Evolutionary conservation across 2,888 invertebrate species (phyloP), one percentile per base, ranked within the genome.

Genomic region (Perdita meconis): DNA sequence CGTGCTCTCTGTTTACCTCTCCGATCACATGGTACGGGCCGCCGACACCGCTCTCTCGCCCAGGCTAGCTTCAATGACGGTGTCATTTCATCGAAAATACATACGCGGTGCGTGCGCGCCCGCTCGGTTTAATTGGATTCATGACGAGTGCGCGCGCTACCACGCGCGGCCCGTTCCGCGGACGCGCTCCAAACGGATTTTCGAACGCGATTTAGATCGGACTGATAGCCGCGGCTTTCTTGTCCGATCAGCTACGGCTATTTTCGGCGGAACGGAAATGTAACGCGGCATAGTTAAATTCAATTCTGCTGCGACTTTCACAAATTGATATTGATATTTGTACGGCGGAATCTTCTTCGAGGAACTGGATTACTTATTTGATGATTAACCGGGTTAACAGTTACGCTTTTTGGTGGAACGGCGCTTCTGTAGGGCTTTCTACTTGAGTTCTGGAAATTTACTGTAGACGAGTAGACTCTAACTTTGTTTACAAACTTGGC

Each of bases 1-100:
- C 92, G 92, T 92, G 92, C 90, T 92, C 87, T n/a, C 88, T 92
- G 90, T 92, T 91, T 91, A 91, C 91, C 88, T 87, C 86, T 78
- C 81, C 81, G 76, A 85, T 89, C 88, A 83, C 89, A 87, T 88
- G 83, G 83, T 76, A 57, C 72, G 79, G 63, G 69, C 69, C 71
- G 73, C 60, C 71, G 69, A 59, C 44, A 36, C 19, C 66, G 55
- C 66, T 57, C n/a, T n/a, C n/a, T n/a, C n/a, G 61, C 42, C 66
- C 47, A 36, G 34, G 13, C 55, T 22, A 50, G 64, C 42, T 44
- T 66, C 57, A 57, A 57, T 75, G 71, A 61, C 79, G 63, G 51
- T 68, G 71, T 64, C 73, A 67, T 74, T 71, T 73, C 64, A 75
- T 78, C 69, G 66, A 68, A 68, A 80, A 71, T 70, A 77, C 79